A percentile compares a stretch with the other conserved stretches of the same genome.
These are phyloP conservation scores for Macroglossus sobrinus DNA, from an alignment of 2,113 vertebrate genomes.

Conservation along the genomic window DNA sequence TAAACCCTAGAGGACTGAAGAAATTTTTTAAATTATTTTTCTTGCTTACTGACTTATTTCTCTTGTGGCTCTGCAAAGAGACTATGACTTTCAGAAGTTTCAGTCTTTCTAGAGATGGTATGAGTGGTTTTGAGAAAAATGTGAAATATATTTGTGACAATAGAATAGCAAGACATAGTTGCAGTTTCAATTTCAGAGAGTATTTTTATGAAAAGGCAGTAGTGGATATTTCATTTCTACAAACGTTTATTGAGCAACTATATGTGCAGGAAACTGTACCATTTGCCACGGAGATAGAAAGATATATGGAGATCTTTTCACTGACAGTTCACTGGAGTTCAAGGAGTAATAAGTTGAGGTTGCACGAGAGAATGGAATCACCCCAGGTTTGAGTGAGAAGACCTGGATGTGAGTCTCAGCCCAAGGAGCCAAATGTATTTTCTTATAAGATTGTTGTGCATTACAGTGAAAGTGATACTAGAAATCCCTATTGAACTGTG, in stretches of 20 bases:
- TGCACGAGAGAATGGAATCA: background rate
- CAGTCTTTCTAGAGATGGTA: background rate
- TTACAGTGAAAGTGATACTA: background rate
- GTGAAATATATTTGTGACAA: background rate
- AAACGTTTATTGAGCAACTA: background rate
- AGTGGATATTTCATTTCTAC: background rate
- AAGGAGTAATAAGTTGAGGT: background rate
- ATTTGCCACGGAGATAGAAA: background rate
- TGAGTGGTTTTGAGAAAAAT: slow-evolving; percentile 20
- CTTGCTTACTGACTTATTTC: background rate
- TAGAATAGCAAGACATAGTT: background rate
- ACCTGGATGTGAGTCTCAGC: background rate
- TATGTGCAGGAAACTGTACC: background rate
- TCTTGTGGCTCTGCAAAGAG: background rate
- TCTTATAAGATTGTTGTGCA: background rate
- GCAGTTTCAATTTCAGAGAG: background rate
- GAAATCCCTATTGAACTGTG: background rate
- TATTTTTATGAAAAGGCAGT: background rate
- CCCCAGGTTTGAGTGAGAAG: background rate
- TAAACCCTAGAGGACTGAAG: background rate
- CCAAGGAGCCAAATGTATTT: background rate
- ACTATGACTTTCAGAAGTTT: background rate
- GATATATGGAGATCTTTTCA: background rate
- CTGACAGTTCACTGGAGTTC: background rate
- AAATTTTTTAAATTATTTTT: background rate